A percentile compares a stretch with the other conserved stretches of the same genome.
Evolutionary conservation across 2,113 vertebrate genomes (phyloP).

Genomic region (Microtus montanus): DNA sequence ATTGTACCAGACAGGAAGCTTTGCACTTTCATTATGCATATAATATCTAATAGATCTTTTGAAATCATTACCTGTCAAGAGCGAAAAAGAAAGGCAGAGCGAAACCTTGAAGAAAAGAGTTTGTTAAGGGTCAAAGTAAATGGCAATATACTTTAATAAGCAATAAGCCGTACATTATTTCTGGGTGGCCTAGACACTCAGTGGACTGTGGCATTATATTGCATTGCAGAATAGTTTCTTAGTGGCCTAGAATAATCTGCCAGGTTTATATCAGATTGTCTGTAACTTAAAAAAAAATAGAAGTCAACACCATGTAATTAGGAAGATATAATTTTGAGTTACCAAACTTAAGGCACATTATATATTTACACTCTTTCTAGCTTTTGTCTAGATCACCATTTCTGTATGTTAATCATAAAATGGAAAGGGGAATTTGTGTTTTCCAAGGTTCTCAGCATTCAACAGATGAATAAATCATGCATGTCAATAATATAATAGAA

Average conservation of each 20-base stretch:
- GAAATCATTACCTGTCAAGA: constrained; percentile 79
- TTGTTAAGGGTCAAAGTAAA: constrained; percentile 81
- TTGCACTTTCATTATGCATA: constrained; percentile 80
- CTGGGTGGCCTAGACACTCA: constrained; percentile 72
- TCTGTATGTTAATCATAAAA: constrained; percentile 19
- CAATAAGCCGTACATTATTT: constrained; percentile 71
- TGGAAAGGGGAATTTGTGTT: background rate
- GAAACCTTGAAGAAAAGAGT: constrained; percentile 78
- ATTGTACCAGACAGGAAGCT: constrained; percentile 77
- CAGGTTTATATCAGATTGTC: background rate
- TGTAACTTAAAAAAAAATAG: background rate
- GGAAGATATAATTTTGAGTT: constrained; percentile 16
- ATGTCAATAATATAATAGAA: background rate
- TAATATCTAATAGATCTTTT: constrained; percentile 80
- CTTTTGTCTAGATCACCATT: background rate
- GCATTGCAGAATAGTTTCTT: constrained; percentile 62
- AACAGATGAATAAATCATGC: constrained; percentile 16
- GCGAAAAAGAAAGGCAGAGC: constrained; percentile 67
- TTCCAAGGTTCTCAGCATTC: constrained; percentile 25
- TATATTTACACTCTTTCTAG: background rate
- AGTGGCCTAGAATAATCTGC: constrained; percentile 1
- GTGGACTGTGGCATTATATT: constrained; percentile 66
- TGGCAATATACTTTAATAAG: constrained; percentile 78
- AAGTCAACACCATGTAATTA: background rate
- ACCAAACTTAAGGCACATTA: background rate